Percentiles rank a stretch among this genome's conserved stretches.
phyloP scores from a whole-genome alignment of 1,140 invertebrate species.

The Sesamia nonagrioides region DNA sequence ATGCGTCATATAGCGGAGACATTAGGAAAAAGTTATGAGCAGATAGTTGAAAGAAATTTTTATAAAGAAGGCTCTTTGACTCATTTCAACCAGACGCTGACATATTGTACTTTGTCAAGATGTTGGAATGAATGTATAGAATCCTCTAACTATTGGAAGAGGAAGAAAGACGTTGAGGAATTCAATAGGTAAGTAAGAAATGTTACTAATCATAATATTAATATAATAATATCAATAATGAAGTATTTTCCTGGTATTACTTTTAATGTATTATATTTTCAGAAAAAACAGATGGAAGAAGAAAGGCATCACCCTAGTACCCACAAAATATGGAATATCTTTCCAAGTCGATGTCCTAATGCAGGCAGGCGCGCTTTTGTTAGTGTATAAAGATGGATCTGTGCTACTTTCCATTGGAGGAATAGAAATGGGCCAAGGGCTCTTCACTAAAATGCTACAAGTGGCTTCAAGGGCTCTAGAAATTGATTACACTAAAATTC shows the following conservation, averaged over 20 bases:
- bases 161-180: constrained; percentile 86
- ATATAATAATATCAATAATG: no score
- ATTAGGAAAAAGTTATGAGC: constrained; percentile 84
- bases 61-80: constrained; percentile 92
- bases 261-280: constrained; percentile 52
- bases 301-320: constrained; percentile 85
- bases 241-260: not conserved
- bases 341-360: constrained; percentile 76
- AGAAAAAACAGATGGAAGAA: constrained; percentile 88
- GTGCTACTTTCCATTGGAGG: constrained; percentile 90
- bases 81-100: constrained; percentile 90
- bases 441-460: constrained; percentile 90
- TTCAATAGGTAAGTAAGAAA: constrained; percentile 88
- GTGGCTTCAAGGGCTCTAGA: constrained; percentile 86
- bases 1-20: constrained; percentile 90
- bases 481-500: constrained; percentile 88
- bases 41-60: constrained; percentile 88
- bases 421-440: constrained; percentile 91
- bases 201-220: no score
- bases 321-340: constrained; percentile 85
- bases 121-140: constrained; percentile 92
- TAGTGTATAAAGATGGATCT: constrained; percentile 89
- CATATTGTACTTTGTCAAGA: constrained; percentile 89
- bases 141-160: constrained; percentile 88
- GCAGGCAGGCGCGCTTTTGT: constrained; percentile 86